Conservation (phyloP, 2,113 vertebrate species). For the Rattus rattus region DNA sequence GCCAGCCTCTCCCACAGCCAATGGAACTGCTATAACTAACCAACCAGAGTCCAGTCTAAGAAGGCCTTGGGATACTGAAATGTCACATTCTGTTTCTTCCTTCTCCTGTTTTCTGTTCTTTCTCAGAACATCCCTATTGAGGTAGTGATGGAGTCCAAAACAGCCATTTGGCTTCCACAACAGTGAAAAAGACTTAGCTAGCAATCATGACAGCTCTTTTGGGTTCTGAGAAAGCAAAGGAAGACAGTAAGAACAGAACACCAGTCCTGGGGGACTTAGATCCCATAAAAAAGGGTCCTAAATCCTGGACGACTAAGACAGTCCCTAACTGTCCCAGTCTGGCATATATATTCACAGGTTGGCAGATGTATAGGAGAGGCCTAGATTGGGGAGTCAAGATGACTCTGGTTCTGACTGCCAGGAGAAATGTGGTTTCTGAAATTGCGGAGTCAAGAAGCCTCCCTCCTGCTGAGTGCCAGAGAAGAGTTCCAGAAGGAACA, state of each 20-base stretch:
- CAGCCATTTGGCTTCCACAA: conserved; percentile 35
- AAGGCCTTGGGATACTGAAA: neutral
- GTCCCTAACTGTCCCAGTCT: neutral
- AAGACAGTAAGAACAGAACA: neutral
- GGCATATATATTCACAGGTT: neutral
- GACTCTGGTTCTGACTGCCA: conserved; percentile 20
- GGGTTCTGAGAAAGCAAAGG: conserved; percentile 49
- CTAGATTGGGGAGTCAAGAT: neutral
- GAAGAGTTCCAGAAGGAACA: conserved; percentile 60
- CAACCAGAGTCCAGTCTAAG: neutral
- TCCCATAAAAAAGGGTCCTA: neutral
- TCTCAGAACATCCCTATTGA: neutral
- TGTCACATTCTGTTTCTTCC: neutral
- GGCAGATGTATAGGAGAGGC: conserved; percentile 26
- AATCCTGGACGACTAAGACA: neutral
- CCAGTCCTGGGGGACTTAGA: conserved; percentile 21
- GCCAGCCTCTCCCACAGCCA: neutral
- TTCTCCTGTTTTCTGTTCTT: neutral
- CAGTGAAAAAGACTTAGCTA: neutral
- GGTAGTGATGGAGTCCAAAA: conserved; percentile 8
- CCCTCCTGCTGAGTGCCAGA: conserved; percentile 39
- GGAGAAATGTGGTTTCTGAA: conserved; percentile 58
- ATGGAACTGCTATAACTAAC: neutral
- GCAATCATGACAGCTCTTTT: neutral
- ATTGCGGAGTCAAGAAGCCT: conserved; percentile 41